Evolutionary conservation across 2,113 vertebrate genomes (phyloP).

Genomic region (Erpornis zantholeuca): DNA sequence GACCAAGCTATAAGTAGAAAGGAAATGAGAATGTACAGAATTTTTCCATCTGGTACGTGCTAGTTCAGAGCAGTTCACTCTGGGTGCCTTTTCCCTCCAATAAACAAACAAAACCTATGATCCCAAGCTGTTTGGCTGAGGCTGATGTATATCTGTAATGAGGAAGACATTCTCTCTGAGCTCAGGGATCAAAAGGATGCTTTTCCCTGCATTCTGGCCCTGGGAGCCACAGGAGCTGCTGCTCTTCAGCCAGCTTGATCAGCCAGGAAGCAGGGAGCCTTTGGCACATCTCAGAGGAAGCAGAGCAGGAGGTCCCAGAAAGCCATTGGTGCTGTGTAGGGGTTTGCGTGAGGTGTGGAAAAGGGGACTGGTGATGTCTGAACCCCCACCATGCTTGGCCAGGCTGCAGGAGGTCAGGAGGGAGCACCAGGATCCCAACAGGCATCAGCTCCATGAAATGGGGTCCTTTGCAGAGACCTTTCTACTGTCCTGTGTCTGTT

Average conservation of each 20-base stretch:
- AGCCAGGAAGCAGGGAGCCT: not conserved
- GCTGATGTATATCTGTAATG: not conserved
- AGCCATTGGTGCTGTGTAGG: not conserved
- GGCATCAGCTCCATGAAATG: not conserved
- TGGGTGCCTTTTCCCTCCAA: not conserved
- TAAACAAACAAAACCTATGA: constrained; percentile 27
- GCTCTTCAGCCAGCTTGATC: not conserved
- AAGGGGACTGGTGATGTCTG: not conserved
- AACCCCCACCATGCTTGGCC: not conserved
- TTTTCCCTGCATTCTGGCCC: not conserved
- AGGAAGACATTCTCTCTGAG: not conserved
- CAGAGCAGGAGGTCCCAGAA: not conserved
- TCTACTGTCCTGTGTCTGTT: not conserved
- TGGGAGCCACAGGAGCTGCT: not conserved
- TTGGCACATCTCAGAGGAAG: not conserved
- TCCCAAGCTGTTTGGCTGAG: not conserved
- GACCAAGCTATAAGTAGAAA: constrained; percentile 52
- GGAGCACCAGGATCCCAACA: not conserved
- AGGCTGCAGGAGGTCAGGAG: not conserved
- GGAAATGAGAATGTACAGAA: constrained; percentile 55
- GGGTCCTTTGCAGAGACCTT: not conserved
- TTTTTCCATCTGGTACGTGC: constrained; percentile 37
- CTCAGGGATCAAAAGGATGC: not conserved
- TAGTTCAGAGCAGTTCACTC: not conserved
- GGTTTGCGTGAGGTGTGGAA: not conserved